Base-by-base conservation (phyloP, 2,888 invertebrate genomes). In the Heliconius erato region DNA sequence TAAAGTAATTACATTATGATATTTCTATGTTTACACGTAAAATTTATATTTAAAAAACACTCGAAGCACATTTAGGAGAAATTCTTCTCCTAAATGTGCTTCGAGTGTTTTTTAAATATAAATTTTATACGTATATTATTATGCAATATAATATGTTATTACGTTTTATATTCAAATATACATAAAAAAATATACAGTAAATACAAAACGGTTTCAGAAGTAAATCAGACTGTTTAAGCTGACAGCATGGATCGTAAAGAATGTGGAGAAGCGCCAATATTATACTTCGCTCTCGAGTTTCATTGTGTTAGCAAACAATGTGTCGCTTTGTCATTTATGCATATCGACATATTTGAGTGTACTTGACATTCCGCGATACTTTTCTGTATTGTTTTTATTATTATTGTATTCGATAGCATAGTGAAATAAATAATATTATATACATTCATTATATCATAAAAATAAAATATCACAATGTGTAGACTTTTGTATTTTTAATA, bases 281-380 rank as follows among this genome's bases (percentile, higher is more conserved):
- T 76, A 63, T 76, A 63, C 76, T 76, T 76, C 40, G 63, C 76
- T 35, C 63, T 76, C 63, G 76, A 76, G 63, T 63, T 76, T 76
- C 76, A 76, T 76, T 76, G 63, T 76, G 76, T 76, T 63, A 76
- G 63, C 76, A 63, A 76, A 76, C 76, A 76, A 76, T 76, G 63
- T 76, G 76, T 40, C 76, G 76, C 76, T 76, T 76, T 76, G 76
- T 76, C 76, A 63, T 76, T 76, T 76, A 63, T n/a, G 35, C 63
- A 76, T 40, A 76, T 76, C 76, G 76, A 63, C 74, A n/a, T 76
- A 76, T 76, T 76, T 63, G 76, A 76, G 63, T 26, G 19, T 40
- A 35, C 16, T 63, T 35, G 63, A 63, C 14, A n/a, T 76, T 40
- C 40, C 26, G 76, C 7, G 63, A 63, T 63, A 49, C 44, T 28